Conservation (phyloP, 2,113 vertebrate genomes). For the Chaetops frenatus region DNA sequence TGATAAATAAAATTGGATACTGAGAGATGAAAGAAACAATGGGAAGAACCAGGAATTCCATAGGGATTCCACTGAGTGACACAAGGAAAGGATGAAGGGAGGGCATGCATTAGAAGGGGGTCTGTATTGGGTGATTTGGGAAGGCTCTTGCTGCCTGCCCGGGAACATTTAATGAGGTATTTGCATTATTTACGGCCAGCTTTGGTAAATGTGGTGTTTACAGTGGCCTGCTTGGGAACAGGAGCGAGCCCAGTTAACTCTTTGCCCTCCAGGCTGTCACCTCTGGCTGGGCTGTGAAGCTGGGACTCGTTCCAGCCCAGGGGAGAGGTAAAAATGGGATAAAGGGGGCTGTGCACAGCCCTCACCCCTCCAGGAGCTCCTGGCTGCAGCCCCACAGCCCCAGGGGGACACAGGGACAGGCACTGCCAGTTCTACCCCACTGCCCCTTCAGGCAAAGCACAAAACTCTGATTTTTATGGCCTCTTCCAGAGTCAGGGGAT, state of each 20-base stretch:
- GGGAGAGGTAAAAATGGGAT: too few relatives aligned
- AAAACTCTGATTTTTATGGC: not conserved
- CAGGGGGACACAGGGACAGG: not conserved
- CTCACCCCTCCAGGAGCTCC: not conserved
- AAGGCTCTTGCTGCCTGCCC: slow-evolving; percentile 41
- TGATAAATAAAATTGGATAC: too few relatives aligned
- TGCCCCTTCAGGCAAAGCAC: not conserved
- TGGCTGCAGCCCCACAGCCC: too few relatives aligned
- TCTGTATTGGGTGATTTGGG: too few relatives aligned
- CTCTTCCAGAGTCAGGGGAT: not conserved
- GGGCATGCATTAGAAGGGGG: too few relatives aligned
- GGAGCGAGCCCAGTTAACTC: not conserved
- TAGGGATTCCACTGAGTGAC: too few relatives aligned
- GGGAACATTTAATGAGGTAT: slow-evolving; percentile 52
- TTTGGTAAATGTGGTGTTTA: slow-evolving; percentile 38
- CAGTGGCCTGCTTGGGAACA: slow-evolving; percentile 6
- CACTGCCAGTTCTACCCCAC: fast-evolving
- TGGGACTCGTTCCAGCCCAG: fast-evolving
- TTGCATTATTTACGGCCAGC: slow-evolving; percentile 21
- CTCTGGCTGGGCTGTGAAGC: not conserved
- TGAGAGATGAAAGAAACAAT: too few relatives aligned
- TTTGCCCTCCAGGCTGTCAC: not conserved
- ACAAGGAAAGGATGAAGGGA: too few relatives aligned
- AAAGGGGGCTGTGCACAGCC: not conserved
- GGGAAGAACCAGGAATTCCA: too few relatives aligned